Evolutionary conservation across 2,888 invertebrate genomes (phyloP), one percentile per base, ranked within the genome.

Genomic region (Thecocarcelia acutangulata): DNA sequence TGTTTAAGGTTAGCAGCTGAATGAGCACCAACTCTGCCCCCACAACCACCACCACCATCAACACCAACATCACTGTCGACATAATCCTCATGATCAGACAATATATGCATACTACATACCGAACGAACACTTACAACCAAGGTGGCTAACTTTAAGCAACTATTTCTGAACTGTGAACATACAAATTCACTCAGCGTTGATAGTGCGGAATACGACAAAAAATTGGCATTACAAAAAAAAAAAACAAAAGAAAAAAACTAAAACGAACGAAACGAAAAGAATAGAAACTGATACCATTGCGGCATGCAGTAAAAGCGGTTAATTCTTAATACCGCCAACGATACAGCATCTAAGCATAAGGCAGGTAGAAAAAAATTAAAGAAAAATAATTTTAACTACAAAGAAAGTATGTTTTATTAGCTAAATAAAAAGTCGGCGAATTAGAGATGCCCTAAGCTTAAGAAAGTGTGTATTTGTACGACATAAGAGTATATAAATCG

Each of bases 161-260:
- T 72, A 78, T 78, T 78, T 78, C 84, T 87, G 85, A 88, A 88
- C 89, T 88, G 87, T 87, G 87, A 88, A 88, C 88, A 88, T 87
- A 88, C 89, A 88, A 89, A 89, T 89, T 88, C 88, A 88, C 88
- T 88, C 88, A 88, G 86, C 86, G 85, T 86, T 88, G 89, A 88
- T 88, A 88, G 88, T 85, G 84, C 83, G 78, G 83, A 75, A 84
- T 85, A 82, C 84, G 82, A 58, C 28, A 64, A 17, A 64, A 58
- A 48, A 42, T 63, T 77, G 48, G 54, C 21, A 48, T 40, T 48
- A 33, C 44, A 68, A 21, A 17, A 72, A 33, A 11, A 58, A 40
- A 42, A 21, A 12, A 52, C n/a, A n/a, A 24, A 24, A 59, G 13
- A 42, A 40, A 33, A 59, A 42, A 33, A n/a, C 28, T 5, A 24